Evolutionary conservation across 2,888 invertebrate species (phyloP), one percentile per base, ranked within the genome.

Genomic region (Nemotelus pantherinus): DNA sequence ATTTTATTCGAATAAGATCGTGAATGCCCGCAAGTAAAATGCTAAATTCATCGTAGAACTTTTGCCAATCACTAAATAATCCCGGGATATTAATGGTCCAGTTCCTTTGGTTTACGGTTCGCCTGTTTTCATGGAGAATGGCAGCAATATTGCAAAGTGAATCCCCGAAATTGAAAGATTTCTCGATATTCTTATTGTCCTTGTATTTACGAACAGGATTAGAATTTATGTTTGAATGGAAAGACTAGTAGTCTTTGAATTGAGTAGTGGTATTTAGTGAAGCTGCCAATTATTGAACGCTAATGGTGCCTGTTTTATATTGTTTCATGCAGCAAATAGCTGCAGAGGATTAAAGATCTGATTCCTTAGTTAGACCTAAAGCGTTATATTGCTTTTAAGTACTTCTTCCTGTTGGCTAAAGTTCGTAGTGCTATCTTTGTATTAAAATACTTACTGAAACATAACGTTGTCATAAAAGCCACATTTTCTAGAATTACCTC

Each of bases 11-110:
- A 47, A 44, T 58, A 58, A 58, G 72, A 60, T 63, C 74, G 60
- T 70, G 63, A 74, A 74, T 74, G 60, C 63, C 74, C 63, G 50
- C 74, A 74, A 74, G 63, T 43, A 74, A 60, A 74, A 74, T 74
- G 63, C 74, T 60, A 74, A 63, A 74, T 74, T 60, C 41, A 41
- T 47, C 63, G 48, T 10, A 67, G 58, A 58, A 58, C 77, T 47
- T 58, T 68, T 67, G 45, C 43, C 72, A 57, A 77, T 74, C 74
- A 64, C 74, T 48, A 67, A 77, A 72, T 77, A 77, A 77, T 77
- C 74, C 74, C 67, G 25, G 65, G 77, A 77, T 77, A 77, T 77
- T 77, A 74, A 77, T 77, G 77, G 74, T 77, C 74, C 74, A 77
- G 57, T 77, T 74, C 67, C 72, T 77, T 77, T 50, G 74, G 53